Evolutionary conservation across 2,113 vertebrate genomes (phyloP).

Genomic region (Etia nguti): DNA sequence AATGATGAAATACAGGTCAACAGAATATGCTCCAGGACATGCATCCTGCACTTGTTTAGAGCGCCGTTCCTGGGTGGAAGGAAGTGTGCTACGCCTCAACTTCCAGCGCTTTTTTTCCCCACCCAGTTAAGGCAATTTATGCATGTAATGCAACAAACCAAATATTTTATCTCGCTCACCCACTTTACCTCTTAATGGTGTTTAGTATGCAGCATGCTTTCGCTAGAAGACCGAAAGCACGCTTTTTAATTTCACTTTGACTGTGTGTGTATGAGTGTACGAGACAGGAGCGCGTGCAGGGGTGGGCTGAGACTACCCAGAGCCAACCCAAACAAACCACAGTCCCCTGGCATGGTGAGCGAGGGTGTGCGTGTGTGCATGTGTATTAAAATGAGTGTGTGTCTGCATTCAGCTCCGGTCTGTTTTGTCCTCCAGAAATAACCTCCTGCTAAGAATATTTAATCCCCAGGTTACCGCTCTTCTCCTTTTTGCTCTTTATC

Average conservation of each 20-base stretch:
- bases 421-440: conserved; percentile 67
- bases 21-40: not conserved
- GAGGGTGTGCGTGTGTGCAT: not conserved
- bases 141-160: not conserved
- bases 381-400: conserved; percentile 16
- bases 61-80: not conserved
- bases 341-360: conserved; percentile 47
- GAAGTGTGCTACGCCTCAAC: not conserved
- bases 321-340: conserved; percentile 73
- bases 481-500: conserved; percentile 16
- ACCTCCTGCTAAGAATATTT: conserved; percentile 64
- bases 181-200: not conserved
- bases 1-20: not conserved
- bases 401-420: conserved; percentile 30
- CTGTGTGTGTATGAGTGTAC: not conserved
- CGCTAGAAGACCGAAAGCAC: not conserved
- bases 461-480: conserved; percentile 52
- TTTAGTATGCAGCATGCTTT: not conserved
- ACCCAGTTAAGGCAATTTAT: not conserved
- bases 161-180: not conserved
- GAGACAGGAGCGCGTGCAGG: not conserved
- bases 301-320: conserved; percentile 19
- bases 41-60: not conserved
- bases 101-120: not conserved
- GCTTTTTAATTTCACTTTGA: not conserved